Evolutionary conservation across 2,888 invertebrate genomes (phyloP), one percentile per base, ranked within the genome.

Genomic region (Brachypalpus laphriformis): DNA sequence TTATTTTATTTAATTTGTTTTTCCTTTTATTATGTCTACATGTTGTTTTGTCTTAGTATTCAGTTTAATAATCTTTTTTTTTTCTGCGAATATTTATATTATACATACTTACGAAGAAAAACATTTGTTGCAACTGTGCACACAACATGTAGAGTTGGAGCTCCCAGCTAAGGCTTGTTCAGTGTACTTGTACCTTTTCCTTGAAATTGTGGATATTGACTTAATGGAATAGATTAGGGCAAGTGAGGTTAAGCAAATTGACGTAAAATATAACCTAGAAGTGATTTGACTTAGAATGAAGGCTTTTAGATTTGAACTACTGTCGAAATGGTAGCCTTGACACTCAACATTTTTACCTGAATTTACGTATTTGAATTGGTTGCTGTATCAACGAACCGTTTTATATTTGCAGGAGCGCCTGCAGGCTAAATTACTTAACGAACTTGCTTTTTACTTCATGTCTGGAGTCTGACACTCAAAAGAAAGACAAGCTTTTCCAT

Each of bases 1-100:
- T 65, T 49, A 22, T 20, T 40, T 37, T 22, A 22, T 49, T 47
- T 47, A n/a, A 28, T 11, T 61, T 25, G n/a, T 63, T 3, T 45
- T 47, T 47, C 9, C 63, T 28, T 63, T 47, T 34, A 49, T 65
- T 49, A 34, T 45, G 61, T 28, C 14, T 28, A 28, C 65, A 20
- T 16, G 65, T 8, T 14, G 22, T 14, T 20, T 20, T 34, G 11
- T 47, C 18, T 63, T 31, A 2, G 28, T 14, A 20, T 34, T 0
- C 0, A 65, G 47, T 65, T 49, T 49, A 65, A 47, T 65, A 47
- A 20, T 8, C n/a, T 16, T 63, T 47, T 18, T 14, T 40, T n/a
- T n/a, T n/a, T n/a, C n/a, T n/a, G n/a, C n/a, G n/a, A n/a, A n/a
- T n/a, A n/a, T n/a, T n/a, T n/a, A n/a, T n/a, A n/a, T n/a, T n/a